A percentile compares a stretch with the other conserved stretches of the same genome.
Evolutionary conservation across 2,113 vertebrate genomes (phyloP).

Genomic region (Todiramphus chloris): DNA sequence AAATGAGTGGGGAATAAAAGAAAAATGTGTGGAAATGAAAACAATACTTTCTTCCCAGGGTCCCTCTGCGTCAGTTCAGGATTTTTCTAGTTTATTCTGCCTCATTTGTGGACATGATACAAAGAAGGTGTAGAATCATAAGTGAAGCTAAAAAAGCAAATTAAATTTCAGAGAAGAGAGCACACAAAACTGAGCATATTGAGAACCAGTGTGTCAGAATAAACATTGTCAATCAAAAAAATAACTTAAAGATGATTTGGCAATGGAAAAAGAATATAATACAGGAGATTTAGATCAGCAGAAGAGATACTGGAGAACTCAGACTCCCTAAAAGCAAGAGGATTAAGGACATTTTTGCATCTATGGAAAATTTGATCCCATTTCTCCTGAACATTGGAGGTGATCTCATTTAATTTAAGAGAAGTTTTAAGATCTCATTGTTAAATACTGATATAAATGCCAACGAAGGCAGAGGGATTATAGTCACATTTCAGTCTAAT

Average conservation of each 20-base stretch:
- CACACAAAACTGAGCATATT: background rate
- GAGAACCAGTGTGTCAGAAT: background rate
- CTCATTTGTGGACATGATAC: background rate
- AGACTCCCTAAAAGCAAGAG: background rate
- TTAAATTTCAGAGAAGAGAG: background rate
- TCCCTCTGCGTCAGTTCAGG: background rate
- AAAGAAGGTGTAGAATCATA: background rate
- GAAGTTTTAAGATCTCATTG: background rate
- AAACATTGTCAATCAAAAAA: background rate
- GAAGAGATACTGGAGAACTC: background rate
- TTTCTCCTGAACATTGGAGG: background rate
- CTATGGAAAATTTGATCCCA: background rate
- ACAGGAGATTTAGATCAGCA: background rate
- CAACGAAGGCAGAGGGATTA: background rate
- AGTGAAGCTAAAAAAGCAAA: background rate
- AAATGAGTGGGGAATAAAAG: background rate
- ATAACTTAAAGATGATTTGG: background rate
- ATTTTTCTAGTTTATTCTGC: background rate
- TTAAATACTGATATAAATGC: background rate
- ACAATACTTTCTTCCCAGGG: background rate
- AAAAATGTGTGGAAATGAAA: constrained; percentile 21
- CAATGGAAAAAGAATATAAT: background rate
- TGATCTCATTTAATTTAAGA: background rate
- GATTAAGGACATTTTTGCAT: background rate
- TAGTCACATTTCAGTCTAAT: background rate